Evolutionary conservation across 64 coral and sea anemone genomes (phyloP), one percentile per base, ranked within the genome.

Genomic region (Platygyra sinensis): DNA sequence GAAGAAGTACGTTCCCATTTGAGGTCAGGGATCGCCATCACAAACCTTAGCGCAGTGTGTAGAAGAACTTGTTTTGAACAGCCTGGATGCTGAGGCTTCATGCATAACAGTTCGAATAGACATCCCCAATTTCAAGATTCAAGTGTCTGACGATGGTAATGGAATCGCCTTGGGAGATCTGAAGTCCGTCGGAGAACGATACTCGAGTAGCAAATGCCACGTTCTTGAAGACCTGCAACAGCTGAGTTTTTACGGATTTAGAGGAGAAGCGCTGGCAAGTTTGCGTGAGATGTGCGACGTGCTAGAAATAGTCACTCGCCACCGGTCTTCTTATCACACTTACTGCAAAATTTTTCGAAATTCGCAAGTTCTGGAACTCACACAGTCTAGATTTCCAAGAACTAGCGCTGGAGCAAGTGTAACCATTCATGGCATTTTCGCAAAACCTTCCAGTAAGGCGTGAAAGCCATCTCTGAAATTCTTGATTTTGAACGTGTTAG

Each of bases 211-310:
- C 73, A 99, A 99, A 91, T 99, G 97, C 46, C 91, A 96, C 52
- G 82, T 63, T 38, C 72, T 99, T 32, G 28, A 86, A 79, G 97
- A 99, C 71, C 86, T 99, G 22, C 62, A 89, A 49, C 20, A 91
- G 60, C 60, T 93, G 31, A 91, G 50, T 50, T 91, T 85, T 29
- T 91, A 91, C 88, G 97, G 97, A 2, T 99, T 91, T 57, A 82
- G 97, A 84, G 97, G 97, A 18, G 97, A 99, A 51, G 94, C 97
- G 73, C 52, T 99, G n/a, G 94, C 94, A 78, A 99, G 97, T 61
- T 75, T 99, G 32, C 61, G 84, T 31, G 91, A 93, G 86, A 94
- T 94, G 32, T 82, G 93, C 86, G 83, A 89, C 30, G 76, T 93
- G 29, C 60, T 99, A 8, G 97, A 99, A 74, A 88, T 99, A 78